Percentiles rank a stretch among this genome's conserved stretches.
Evolutionary conservation across 1,140 invertebrate species (phyloP).

Genomic region (Danaus melanippus): DNA sequence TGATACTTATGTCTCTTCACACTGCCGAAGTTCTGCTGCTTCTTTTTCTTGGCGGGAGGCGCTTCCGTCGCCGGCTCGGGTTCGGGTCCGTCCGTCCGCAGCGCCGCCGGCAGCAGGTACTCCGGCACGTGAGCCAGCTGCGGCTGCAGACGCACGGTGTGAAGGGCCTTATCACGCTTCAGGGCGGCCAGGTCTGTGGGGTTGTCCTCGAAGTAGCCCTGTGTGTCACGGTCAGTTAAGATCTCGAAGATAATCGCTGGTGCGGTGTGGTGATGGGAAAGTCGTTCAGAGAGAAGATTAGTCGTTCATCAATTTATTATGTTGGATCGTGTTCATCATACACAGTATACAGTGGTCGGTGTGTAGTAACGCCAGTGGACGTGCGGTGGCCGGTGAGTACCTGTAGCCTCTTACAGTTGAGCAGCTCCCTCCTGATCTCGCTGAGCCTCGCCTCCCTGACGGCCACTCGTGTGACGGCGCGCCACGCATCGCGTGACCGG

Average conservation of each 20-base stretch:
- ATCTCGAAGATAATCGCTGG: not conserved
- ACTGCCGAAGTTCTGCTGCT: conserved; percentile 46
- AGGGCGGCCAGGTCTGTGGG: conserved; percentile 91
- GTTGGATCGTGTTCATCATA: conserved; percentile 47
- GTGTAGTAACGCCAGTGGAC: not conserved
- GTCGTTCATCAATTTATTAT: conserved; percentile 62
- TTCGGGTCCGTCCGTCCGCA: conserved; percentile 74
- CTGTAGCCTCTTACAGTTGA: conserved; percentile 95
- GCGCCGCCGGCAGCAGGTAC: conserved; percentile 88
- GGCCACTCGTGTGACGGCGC: conserved; percentile 92
- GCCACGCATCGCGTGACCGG: conserved; percentile 93
- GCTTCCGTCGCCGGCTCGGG: conserved; percentile 45
- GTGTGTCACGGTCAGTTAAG: conserved; percentile 21
- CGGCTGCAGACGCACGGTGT: conserved; percentile 86
- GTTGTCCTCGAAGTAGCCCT: conserved; percentile 96
- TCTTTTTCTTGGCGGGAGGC: conserved; percentile 41
- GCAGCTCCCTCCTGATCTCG: conserved; percentile 95
- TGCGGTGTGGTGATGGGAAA: conserved; percentile 25
- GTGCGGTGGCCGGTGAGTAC: conserved; percentile 50
- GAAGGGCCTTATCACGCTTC: conserved; percentile 93
- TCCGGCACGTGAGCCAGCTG: conserved; percentile 95
- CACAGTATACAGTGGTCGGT: not conserved
- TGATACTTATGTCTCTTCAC: conserved; percentile 61
- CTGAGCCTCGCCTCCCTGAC: conserved; percentile 93
- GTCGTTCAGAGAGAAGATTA: conserved; percentile 63